These are phyloP conservation scores for Nylanderia fulva DNA, from an alignment of 1,140 invertebrate genomes.

Conservation along the genomic window DNA sequence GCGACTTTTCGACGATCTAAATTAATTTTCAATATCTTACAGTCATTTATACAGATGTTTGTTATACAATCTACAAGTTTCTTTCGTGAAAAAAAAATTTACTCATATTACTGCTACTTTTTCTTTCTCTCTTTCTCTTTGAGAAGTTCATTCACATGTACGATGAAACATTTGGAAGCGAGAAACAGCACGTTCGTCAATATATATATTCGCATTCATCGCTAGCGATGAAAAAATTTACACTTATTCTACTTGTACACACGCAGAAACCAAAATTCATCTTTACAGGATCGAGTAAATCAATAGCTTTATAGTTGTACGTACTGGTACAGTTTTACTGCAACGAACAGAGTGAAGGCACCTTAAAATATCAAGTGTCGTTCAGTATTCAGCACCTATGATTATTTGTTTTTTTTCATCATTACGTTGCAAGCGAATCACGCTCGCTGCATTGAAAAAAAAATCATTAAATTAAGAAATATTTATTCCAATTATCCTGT, in stretches of 20 bases:
- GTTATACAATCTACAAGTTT: neutral
- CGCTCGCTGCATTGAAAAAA: too few relatives aligned
- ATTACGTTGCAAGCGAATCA: conserved; percentile 16
- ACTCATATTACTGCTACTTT: neutral
- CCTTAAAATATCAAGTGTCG: conserved; percentile 60
- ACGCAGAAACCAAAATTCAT: conserved; percentile 38
- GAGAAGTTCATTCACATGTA: neutral
- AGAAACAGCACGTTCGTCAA: neutral
- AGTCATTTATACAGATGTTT: conserved; percentile 22
- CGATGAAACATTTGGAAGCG: conserved; percentile 11
- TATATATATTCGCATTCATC: neutral
- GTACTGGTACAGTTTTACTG: conserved; percentile 38
- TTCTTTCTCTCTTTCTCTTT: conserved; percentile 3
- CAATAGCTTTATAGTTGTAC: conserved; percentile 19
- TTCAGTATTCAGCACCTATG: conserved; percentile 59
- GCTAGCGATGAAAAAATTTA: conserved; percentile 5
- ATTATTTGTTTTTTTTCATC: conserved; percentile 44
- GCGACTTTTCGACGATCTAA: neutral
- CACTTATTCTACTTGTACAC: neutral
- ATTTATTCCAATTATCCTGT: too few relatives aligned
- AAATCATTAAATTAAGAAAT: too few relatives aligned
- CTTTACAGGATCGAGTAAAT: conserved; percentile 42
- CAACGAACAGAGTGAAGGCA: conserved; percentile 65
- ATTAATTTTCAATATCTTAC: conserved; percentile 20
- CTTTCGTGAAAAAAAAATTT: neutral